Base-by-base conservation (phyloP, 2,888 invertebrate species). In the Gari tellinella region DNA sequence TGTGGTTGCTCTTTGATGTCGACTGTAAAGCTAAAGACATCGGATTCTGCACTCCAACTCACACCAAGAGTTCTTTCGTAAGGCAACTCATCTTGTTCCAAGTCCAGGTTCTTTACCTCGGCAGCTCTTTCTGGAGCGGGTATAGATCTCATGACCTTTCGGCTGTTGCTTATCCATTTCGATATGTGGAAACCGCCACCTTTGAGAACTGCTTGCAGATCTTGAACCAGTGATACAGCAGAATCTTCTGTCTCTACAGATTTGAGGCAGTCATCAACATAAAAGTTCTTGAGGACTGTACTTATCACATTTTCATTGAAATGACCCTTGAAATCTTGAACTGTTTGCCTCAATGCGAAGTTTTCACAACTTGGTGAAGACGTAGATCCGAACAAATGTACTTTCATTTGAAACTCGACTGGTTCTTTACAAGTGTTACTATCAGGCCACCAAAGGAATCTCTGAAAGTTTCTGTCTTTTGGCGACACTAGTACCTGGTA, bases 211-310 rank as follows among this genome's bases (percentile, higher is more conserved):
- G 38, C 26, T 52, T 46, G 31, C n/a, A 51, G 17, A 19, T 62
- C 31, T 21, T 48, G 7, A 1, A 74, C 53, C 41, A 81, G 37
- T 8, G 45, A 45, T n/a, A 46, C 23, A 0, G 72, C 70, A n/a
- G 41, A 21, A 0, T 67, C 40, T 17, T n/a, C 60, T 25, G 41
- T 55, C 12, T 40, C n/a, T 12, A 67, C 67, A 17, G 65, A 64
- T 17, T 48, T 67, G n/a, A 77, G 40, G 2, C 77, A 74, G 53
- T 80, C 77, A 41, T 80, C 81, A 0, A 74, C 80, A 51, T 79
- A 73, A 26, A 76, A 67, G 17, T 67, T 64, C 4, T 45, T 37
- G 2, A 45, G 37, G 0, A 80, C 37, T 5, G 60, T 69, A 15
- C 64, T 49, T 17, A 79, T 37, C 0, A 56, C 58, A 10, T 75